Evolutionary conservation across 2,888 invertebrate species (phyloP), one percentile per base, ranked within the genome.

Genomic region (Tethea ocularis): DNA sequence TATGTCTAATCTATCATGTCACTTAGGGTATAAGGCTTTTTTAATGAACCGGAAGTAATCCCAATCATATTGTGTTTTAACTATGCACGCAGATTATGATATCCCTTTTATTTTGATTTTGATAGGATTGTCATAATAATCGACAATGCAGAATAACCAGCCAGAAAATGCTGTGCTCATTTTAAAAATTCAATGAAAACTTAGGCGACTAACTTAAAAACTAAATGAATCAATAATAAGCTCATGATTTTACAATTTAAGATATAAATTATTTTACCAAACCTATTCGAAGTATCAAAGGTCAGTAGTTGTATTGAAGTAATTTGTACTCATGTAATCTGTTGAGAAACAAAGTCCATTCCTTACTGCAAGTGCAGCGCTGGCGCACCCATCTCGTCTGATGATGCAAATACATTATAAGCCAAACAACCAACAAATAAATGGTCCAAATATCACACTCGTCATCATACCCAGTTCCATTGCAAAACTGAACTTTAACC

Each of bases 1-100:
- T 56, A 62, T 22, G 53, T 46, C 26, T 53, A 51, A 58, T 57
- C 57, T 51, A 56, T 59, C 58, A 56, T 41, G 51, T 64, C 61
- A 60, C 46, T 62, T 57, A 54, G 53, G 51, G 52, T 58, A 26
- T n/a, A 53, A 13, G 15, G 20, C n/a, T 46, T 20, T 2, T 46
- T n/a, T 46, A 46, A 46, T 46, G 46, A 46, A 10, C 46, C 46
- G 46, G 46, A 46, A 46, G 20, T 46, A 10, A 3, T 46, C 46
- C 46, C 41, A 17, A 46, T 46, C 8, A 17, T 20, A 46, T 20
- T 46, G 46, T 46, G 20, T 6, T 41, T 1, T 8, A 6, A 41
- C 7, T 8, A 8, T n/a, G 17, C n/a, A n/a, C 7, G 5, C n/a
- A 41, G 1, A 41, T 17, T 17, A 17, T 17, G n/a, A 41, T 11